Evolutionary conservation across 2,888 invertebrate species (phyloP).

Genomic region (Plusia festucae): DNA sequence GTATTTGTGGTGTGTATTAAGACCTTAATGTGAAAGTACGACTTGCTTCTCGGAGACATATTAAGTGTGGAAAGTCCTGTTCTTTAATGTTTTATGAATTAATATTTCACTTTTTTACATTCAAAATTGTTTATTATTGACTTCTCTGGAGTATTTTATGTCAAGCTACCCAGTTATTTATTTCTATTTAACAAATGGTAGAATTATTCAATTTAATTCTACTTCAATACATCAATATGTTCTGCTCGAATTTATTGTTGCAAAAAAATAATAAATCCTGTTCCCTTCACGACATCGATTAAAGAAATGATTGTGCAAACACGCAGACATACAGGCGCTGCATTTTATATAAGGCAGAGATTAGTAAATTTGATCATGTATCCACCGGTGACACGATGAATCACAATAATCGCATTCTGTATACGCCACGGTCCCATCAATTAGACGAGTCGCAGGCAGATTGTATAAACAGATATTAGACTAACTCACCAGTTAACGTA

Average conservation of each 20-base stretch:
- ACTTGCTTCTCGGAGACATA: constrained; percentile 16
- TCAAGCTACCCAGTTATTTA: constrained; percentile 8
- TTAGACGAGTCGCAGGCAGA: constrained; percentile 66
- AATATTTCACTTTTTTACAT: background rate
- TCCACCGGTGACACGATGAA: constrained; percentile 55
- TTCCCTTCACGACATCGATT: constrained; percentile 59
- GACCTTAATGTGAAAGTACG: constrained; percentile 28
- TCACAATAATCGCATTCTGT: constrained; percentile 64
- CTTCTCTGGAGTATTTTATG: background rate
- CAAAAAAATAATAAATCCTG: constrained; percentile 56
- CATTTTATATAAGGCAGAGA: constrained; percentile 57
- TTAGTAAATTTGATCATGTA: constrained; percentile 60
- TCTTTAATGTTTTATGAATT: background rate
- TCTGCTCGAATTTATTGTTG: constrained; percentile 46
- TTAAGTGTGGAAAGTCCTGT: constrained; percentile 32
- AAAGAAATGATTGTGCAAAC: constrained; percentile 60
- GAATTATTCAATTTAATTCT: constrained; percentile 38
- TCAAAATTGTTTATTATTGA: background rate
- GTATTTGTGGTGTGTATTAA: constrained; percentile 20
- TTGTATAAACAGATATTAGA: constrained; percentile 69
- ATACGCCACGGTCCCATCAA: constrained; percentile 67
- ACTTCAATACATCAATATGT: constrained; percentile 27
- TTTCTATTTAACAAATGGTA: constrained; percentile 13
- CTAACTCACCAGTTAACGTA: constrained; percentile 60
- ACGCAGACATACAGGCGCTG: constrained; percentile 53